phyloP scores from a whole-genome alignment of 1,140 invertebrate species.

The Rhopalosiphum padi region DNA sequence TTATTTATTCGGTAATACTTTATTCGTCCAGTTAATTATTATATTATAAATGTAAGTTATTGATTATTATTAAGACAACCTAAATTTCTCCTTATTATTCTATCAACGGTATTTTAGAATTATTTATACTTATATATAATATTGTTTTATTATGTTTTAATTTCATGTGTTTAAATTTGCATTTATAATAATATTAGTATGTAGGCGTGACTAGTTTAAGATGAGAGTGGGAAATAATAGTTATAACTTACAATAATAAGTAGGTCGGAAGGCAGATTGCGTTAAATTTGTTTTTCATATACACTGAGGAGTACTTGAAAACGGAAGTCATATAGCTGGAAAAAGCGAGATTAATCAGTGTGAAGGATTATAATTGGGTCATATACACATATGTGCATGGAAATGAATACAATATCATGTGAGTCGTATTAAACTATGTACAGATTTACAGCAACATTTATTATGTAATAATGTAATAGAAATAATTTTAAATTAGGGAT shows the following conservation, averaged over 20 bases:
- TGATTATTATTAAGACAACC: not conserved
- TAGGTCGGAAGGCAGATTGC: conserved; percentile 20
- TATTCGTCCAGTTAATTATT: not conserved
- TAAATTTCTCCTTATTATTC: not conserved
- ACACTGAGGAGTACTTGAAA: not conserved
- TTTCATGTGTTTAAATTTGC: conserved; percentile 14
- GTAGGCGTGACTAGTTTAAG: conserved; percentile 19
- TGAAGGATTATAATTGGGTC: conserved; percentile 23
- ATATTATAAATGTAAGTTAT: not conserved
- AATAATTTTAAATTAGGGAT: not conserved
- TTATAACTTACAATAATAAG: conserved; percentile 11
- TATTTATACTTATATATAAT: not conserved
- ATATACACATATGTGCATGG: not conserved
- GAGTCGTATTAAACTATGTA: not conserved
- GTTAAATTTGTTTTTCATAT: conserved; percentile 32
- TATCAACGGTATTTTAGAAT: not conserved
- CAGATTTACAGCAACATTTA: not conserved
- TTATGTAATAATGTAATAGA: not conserved
- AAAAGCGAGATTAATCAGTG: not conserved
- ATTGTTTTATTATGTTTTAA: conserved; percentile 9
- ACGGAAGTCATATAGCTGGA: conserved; percentile 18
- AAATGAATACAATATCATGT: not conserved
- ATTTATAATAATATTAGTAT: conserved; percentile 2
- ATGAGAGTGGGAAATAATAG: conserved; percentile 8
- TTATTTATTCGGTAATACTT: not conserved